Base-by-base conservation (phyloP, 2,797 vertebrate species). In the Hafferia zeledoni region DNA sequence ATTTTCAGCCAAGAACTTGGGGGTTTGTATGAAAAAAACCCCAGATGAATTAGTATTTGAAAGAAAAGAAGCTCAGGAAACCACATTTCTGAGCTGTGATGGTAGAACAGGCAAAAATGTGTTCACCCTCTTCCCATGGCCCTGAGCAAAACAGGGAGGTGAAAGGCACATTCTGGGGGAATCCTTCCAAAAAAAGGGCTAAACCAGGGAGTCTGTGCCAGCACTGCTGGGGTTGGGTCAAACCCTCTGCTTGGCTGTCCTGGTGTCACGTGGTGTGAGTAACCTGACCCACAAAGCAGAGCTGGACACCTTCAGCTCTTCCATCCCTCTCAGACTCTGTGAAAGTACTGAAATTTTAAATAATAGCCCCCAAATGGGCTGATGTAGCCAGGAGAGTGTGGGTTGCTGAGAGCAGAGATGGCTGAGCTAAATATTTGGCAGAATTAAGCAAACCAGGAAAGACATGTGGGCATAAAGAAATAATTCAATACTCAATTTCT, bases 381-480 rank as follows among this genome's bases (percentile, higher is more conserved):
- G 83, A 69, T 83, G 69, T 43, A 87, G 91, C 91, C 31, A 7
- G 87, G 83, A 77, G 89, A 85, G 83, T 25, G 64, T 85, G 94
- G 95, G 96, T 7, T 91, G 89, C 93, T 77, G 69, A 90, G 77
- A 72, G 91, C 55, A 94, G 87, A 91, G 95, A 93, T 94, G 89
- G 96, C 88, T 96, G 87, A 94, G 93, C 93, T 96, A 92, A 95
- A 88, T 96, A 93, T 94, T 97, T 96, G 95, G 92, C 93, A 96
- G 92, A 95, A 96, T 96, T 93, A 94, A 96, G 92, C 74, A 76
- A 94, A 60, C 64, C 83, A 93, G 94, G 93, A 91, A 85, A 93
- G 95, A 96, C 85, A 94, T 94, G 94, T 89, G 82, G 85, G 92
- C 89, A 95, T 89, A 80, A 95, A 94, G 91, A 84, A 92, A 92